Base-by-base conservation (phyloP, 2,797 vertebrate species). In the Fundulus diaphanus region DNA sequence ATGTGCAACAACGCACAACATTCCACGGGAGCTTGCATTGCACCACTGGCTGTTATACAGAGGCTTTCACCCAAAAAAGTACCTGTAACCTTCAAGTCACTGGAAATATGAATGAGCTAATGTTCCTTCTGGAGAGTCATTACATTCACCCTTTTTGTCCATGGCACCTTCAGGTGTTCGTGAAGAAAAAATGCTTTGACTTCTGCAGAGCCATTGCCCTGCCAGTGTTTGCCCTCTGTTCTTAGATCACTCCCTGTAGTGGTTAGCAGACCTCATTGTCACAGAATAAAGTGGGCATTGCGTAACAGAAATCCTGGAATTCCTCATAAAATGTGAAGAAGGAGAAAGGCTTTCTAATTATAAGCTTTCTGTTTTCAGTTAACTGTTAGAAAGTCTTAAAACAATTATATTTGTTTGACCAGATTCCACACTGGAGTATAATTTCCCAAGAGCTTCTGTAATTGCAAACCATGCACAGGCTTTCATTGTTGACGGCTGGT, bases 191-290 rank as follows among this genome's bases (percentile, higher is more conserved):
- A 65, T 9, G 16, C 88, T 87, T 76, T 40, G 79, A 75, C 57
- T 63, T 88, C 79, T 91, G 85, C 85, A 88, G 88, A 85, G 80
- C 85, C 20, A 51, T 68, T 40, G 66, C 76, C 29, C 51, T 82
- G 83, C 80, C 92, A 90, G 51, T 69, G 79, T 76, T 78, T 81
- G 69, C 81, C 82, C 75, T 86, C 82, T 87, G 87, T 89, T 88
- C 82, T 85, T 87, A 85, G 81, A 80, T 59, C 73, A 65, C 70
- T 74, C 68, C 57, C 82, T 85, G 82, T 87, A 84, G 88, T 73
- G 79, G 82, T 86, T 85, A 80, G 68, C 70, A 83, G 83, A 88
- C 84, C 81, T 90, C 80, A 85, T 88, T 85, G 88, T 90, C 81
- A 81, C 68, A 83, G 78, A 78, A 82, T 80, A 78, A 88, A 84